These are phyloP conservation scores for Chaenogobius annularis DNA, from an alignment of 2,113 vertebrate genomes.

Conservation along the genomic window DNA sequence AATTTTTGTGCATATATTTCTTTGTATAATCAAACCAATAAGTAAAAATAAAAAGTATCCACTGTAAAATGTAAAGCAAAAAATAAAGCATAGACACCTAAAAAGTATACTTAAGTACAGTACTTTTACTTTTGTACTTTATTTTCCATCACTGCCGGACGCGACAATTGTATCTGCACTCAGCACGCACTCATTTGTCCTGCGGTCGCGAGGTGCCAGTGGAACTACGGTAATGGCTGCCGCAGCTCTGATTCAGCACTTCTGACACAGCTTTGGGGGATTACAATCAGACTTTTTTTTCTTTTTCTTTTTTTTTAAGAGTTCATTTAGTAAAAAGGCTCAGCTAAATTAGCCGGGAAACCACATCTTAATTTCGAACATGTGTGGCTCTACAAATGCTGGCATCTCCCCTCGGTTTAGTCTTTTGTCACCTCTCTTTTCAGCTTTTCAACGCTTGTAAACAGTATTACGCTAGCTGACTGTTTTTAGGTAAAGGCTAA, in stretches of 20 bases:
- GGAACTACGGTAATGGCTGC: conserved; percentile 13
- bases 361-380: conserved; percentile 65
- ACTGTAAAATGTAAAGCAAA: no score
- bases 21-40: no score
- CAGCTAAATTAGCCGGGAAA: conserved; percentile 66
- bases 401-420: conserved; percentile 19
- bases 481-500: not conserved
- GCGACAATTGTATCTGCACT: conserved; percentile 16
- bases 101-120: no score
- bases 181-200: conserved; percentile 21
- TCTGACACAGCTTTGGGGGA: conserved; percentile 60
- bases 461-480: not conserved
- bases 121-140: no score
- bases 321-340: conserved; percentile 47
- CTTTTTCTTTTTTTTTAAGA: not conserved
- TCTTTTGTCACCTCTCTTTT: conserved; percentile 26
- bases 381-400: conserved; percentile 32
- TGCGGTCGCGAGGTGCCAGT: conserved; percentile 30
- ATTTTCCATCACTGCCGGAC: not conserved
- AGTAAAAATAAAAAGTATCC: no score
- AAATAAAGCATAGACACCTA: no score
- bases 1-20: no score
- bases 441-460: conserved; percentile 18
- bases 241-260: conserved; percentile 33
- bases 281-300: conserved; percentile 52